Evolutionary conservation across 2,888 invertebrate species (phyloP), one percentile per base, ranked within the genome.

Genomic region (Hirtodrosophila alboralis): DNA sequence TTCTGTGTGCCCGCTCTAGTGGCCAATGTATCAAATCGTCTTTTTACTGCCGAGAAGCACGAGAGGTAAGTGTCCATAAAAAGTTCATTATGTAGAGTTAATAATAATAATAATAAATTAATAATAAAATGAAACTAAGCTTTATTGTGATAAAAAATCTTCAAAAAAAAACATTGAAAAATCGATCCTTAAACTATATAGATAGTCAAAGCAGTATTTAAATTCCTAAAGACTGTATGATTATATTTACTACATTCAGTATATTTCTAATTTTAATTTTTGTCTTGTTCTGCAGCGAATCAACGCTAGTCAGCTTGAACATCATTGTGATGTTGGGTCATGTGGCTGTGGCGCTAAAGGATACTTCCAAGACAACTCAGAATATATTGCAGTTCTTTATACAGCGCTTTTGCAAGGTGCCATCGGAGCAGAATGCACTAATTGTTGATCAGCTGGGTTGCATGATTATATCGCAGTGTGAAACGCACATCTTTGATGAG

Each of bases 361-460:
- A 97, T 76, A 97, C 96, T 0, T 96, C 97, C 0, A 97, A 97
- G 89, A 98, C 98, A 0, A 97, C 97, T 0, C 97, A 98, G 75
- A 97, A 97, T 1, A 97, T 99, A 65, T 91, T 99, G 31, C 97
- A 98, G 90, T 98, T 99, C 90, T 98, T 99, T 89, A 97, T 98
- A 87, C 98, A 99, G 90, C 93, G 95, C 53, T 95, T 99, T 87
- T 98, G 98, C 87, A 95, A 97, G 33, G 96, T 97, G 0, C 98
- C 98, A 0, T 97, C 97, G 0, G 94, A 95, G 5, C 92, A 99
- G 63, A 99, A 99, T 90, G 95, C 95, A 0, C 91, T 99, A 18
- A 99, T 99, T 83, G 97, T 99, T 4, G 97, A 98, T 90, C 99
- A 99, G 91, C 92, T 99, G 38, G 99, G 99, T 9, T 98, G 98